Percentiles rank a stretch among this genome's conserved stretches.
Evolutionary conservation across 2,113 vertebrate species (phyloP).

Genomic region (Geothlypis trichas): DNA sequence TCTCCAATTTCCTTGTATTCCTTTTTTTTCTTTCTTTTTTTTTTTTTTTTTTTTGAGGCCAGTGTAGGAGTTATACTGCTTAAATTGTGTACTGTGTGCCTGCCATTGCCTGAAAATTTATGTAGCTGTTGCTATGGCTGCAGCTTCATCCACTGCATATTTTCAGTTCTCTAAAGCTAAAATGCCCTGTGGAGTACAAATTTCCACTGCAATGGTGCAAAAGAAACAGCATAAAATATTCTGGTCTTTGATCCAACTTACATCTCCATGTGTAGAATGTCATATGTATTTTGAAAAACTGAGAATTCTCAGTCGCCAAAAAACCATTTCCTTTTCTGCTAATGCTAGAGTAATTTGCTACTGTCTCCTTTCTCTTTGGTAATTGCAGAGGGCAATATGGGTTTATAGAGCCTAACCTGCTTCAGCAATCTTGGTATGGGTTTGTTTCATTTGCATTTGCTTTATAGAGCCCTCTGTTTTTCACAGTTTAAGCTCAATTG

Average conservation of each 20-base stretch:
- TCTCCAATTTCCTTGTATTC: not conserved
- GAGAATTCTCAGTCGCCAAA: not conserved
- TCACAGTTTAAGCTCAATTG: constrained; percentile 38
- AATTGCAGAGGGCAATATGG: not conserved
- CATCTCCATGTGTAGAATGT: not conserved
- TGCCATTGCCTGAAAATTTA: constrained; percentile 28
- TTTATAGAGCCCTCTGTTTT: constrained; percentile 5
- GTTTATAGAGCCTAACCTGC: not conserved
- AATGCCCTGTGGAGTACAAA: constrained; percentile 41
- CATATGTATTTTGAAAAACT: not conserved
- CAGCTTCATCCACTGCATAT: constrained; percentile 33
- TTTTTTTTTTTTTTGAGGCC: not conserved
- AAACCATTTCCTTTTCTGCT: not conserved
- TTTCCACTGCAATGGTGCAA: constrained; percentile 42
- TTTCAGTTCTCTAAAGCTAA: constrained; percentile 28
- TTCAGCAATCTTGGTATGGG: not conserved
- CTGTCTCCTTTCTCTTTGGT: not conserved
- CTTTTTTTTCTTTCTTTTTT: no score
- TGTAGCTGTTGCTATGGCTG: constrained; percentile 55
- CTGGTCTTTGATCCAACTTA: not conserved
- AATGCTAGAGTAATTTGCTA: not conserved
- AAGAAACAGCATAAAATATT: not conserved
- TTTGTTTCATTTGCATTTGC: constrained; percentile 1
- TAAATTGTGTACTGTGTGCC: not conserved
- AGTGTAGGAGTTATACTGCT: constrained; percentile 1